Conservation (phyloP, 2,888 invertebrate species). For the Alitta virens region DNA sequence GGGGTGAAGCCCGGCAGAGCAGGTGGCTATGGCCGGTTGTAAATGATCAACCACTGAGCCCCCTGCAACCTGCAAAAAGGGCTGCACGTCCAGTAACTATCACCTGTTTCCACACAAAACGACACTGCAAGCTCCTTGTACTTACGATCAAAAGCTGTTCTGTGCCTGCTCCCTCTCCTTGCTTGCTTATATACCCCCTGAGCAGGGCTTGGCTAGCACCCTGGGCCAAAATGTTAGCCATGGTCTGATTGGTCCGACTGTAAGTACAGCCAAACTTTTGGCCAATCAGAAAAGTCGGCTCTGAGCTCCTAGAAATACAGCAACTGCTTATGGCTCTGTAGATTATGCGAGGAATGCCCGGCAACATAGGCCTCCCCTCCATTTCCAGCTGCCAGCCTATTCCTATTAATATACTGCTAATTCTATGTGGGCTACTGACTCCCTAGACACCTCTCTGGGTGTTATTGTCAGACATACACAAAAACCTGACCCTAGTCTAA, state of each 20-base stretch:
- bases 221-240: background rate
- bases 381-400: no score
- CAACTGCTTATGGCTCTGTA: slow-evolving; percentile 11
- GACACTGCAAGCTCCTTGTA: slow-evolving; percentile 1
- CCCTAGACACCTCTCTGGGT: no score
- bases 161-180: slow-evolving; percentile 1
- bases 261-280: background rate
- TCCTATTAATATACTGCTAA: no score
- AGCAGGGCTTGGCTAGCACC: background rate
- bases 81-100: no score
- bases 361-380: no score
- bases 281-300: slow-evolving; percentile 1
- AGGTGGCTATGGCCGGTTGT: background rate
- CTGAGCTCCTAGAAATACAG: background rate
- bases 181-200: slow-evolving; percentile 7
- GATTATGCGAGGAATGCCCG: slow-evolving; percentile 15
- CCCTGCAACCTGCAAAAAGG: background rate
- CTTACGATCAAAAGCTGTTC: slow-evolving; percentile 28
- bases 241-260: slow-evolving; percentile 3
- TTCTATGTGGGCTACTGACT: no score
- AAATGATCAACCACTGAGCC: slow-evolving; percentile 53
- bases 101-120: background rate
- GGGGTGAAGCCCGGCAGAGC: no score
- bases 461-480: no score
- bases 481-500: no score